Evolutionary conservation across 2,888 invertebrate genomes (phyloP).

Genomic region (Notodonta dromedarius): DNA sequence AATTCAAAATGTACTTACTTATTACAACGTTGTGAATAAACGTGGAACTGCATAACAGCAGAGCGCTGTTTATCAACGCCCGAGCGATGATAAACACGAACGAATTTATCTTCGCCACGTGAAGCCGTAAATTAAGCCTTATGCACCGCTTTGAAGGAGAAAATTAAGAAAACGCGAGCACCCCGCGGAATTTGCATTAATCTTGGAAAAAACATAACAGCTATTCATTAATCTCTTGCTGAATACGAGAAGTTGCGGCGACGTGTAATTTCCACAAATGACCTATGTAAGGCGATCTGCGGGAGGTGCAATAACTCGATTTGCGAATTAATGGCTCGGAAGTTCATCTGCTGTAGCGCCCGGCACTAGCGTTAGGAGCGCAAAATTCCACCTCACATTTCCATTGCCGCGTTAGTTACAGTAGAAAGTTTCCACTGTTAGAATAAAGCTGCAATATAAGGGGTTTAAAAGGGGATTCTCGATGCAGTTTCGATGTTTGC

Average conservation of each 20-base stretch:
- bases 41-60: slow-evolving; percentile 51
- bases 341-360: slow-evolving; percentile 73
- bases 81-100: slow-evolving; percentile 59
- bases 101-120: slow-evolving; percentile 66
- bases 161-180: slow-evolving; percentile 65
- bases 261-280: slow-evolving; percentile 75
- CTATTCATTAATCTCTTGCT: slow-evolving; percentile 46
- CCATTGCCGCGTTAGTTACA: slow-evolving; percentile 67
- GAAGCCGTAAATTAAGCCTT: slow-evolving; percentile 65
- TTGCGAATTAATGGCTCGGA: slow-evolving; percentile 80
- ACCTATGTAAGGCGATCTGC: slow-evolving; percentile 75
- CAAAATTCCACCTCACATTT: slow-evolving; percentile 59
- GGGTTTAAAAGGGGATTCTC: slow-evolving; percentile 57
- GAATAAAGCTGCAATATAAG: slow-evolving; percentile 70
- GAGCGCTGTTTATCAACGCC: slow-evolving; percentile 58
- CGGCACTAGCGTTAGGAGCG: slow-evolving; percentile 54
- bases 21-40: slow-evolving; percentile 41
- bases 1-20: slow-evolving; percentile 61
- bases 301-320: slow-evolving; percentile 81
- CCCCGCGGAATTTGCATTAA: slow-evolving; percentile 56
- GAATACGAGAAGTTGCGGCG: slow-evolving; percentile 50
- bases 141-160: slow-evolving; percentile 59
- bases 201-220: slow-evolving; percentile 42
- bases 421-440: slow-evolving; percentile 52
- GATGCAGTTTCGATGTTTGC: slow-evolving; percentile 62